Base-by-base conservation (phyloP, 1,140 invertebrate species). In the Eupristina koningsbergeri region DNA sequence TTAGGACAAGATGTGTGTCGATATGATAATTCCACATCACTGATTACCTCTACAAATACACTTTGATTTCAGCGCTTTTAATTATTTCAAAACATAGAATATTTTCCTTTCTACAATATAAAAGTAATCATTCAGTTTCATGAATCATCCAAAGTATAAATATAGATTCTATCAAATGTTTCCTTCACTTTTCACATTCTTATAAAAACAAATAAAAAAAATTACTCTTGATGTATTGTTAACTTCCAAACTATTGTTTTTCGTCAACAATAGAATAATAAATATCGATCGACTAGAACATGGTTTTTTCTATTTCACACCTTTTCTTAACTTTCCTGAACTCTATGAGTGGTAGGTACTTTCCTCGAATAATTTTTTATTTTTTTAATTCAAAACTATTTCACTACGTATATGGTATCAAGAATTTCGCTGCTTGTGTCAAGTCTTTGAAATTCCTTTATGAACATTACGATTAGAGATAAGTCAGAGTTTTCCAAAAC, bases 381-480 rank as follows among this genome's bases (percentile, higher is more conserved):
- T 84, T 84, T 84, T 84, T 69, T 80, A 50, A 34, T 53, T 31
- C 29, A 7, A 53, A 53, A 50, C 47, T 53, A 75, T 75, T 47
- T 47, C 71, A 22, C 0, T 19, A 9, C 36, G 45, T 9, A 22
- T 2, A 36, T 45, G n/a, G 71, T 17, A 11, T 1, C 17, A 9
- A 47, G 47, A 73, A 73, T 13, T 76, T 36, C 61, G 9, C 50
- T 13, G 31, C 19, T 36, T 76, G 36, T 22, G 7, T 1, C 0
- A 5, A 22, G 17, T 22, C 1, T 13, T 69, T 22, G 34, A 39
- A 39, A 69, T 13, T 36, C 34, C 39, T 1, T 39, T 22, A 39
- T 39, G 15, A 69, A 69, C 34, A 39, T 39, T 39, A 39, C 19
- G 34, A 64, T 64, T 64, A 64, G n/a, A 64, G 61, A 64, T 64